Percentiles rank a stretch among this genome's conserved stretches.
These are phyloP conservation scores for Brachyrhaphis roseni DNA, from an alignment of 2,797 vertebrate genomes.

Conservation along the genomic window DNA sequence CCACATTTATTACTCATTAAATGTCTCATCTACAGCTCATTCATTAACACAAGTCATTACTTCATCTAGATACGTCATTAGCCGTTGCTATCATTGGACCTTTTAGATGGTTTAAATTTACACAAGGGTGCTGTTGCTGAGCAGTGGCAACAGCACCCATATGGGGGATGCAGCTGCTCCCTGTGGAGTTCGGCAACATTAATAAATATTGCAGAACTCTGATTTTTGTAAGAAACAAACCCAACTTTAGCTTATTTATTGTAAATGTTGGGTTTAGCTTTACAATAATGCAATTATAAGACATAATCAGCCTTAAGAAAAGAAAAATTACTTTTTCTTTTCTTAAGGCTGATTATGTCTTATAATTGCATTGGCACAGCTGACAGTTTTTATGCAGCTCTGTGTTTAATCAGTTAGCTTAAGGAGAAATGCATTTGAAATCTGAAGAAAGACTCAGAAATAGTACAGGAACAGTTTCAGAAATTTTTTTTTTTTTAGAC, in stretches of 20 bases:
- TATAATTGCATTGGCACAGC: neutral
- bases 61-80: conserved; percentile 55
- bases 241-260: neutral
- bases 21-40: conserved; percentile 56
- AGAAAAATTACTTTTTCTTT: neutral
- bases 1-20: conserved; percentile 71
- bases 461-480: neutral
- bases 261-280: neutral
- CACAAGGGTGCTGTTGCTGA: neutral
- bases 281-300: neutral
- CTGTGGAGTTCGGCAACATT: neutral
- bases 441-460: neutral
- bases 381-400: neutral
- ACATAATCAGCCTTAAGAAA: neutral
- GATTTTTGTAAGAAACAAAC: neutral
- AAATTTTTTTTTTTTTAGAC: neutral
- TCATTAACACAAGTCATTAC: conserved; percentile 67
- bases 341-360: too few relatives aligned
- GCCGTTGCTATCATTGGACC: conserved; percentile 36
- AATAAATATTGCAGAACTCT: neutral
- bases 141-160: neutral
- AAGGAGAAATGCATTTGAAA: neutral
- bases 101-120: conserved; percentile 36
- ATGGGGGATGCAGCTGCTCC: neutral
- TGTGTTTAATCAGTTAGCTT: neutral